phyloP scores from a whole-genome alignment of 2,888 invertebrate species.

The Asteroscopus sphinx region DNA sequence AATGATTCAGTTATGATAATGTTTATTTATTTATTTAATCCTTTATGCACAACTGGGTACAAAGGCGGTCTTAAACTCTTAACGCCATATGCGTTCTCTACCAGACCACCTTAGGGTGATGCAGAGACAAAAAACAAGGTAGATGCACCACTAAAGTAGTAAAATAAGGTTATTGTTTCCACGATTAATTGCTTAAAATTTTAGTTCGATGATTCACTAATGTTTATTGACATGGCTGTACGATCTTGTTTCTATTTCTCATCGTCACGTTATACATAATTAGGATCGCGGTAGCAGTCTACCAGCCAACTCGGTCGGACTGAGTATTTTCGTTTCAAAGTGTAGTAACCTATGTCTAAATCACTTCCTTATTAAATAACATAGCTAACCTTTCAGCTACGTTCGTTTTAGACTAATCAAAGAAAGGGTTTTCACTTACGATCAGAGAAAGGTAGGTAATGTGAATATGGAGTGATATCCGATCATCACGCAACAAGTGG shows the following conservation, averaged over 20 bases:
- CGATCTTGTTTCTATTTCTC: slow-evolving; percentile 39
- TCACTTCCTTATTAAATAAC: slow-evolving; percentile 51
- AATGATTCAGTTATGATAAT: slow-evolving; percentile 73
- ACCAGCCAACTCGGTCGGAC: slow-evolving; percentile 81
- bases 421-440: slow-evolving; percentile 25
- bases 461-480: slow-evolving; percentile 34
- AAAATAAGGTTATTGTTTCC: too few relatives aligned
- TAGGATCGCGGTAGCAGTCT: slow-evolving; percentile 70
- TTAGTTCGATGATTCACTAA: slow-evolving; percentile 63
- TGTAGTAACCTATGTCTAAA: slow-evolving; percentile 58
- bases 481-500: slow-evolving; percentile 49
- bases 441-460: slow-evolving; percentile 36
- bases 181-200: slow-evolving; percentile 67
- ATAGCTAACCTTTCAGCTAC: slow-evolving; percentile 18
- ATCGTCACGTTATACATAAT: slow-evolving; percentile 44
- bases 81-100: too few relatives aligned
- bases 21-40: too few relatives aligned
- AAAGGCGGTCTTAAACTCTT: too few relatives aligned
- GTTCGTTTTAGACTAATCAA: not conserved
- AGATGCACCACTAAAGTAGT: too few relatives aligned
- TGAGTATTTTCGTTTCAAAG: slow-evolving; percentile 72
- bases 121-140: too few relatives aligned
- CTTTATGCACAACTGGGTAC: too few relatives aligned
- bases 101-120: too few relatives aligned
- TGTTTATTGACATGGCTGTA: slow-evolving; percentile 59